Evolutionary conservation across 2,113 vertebrate species (phyloP).

Genomic region (Rhabdornis inornatus): DNA sequence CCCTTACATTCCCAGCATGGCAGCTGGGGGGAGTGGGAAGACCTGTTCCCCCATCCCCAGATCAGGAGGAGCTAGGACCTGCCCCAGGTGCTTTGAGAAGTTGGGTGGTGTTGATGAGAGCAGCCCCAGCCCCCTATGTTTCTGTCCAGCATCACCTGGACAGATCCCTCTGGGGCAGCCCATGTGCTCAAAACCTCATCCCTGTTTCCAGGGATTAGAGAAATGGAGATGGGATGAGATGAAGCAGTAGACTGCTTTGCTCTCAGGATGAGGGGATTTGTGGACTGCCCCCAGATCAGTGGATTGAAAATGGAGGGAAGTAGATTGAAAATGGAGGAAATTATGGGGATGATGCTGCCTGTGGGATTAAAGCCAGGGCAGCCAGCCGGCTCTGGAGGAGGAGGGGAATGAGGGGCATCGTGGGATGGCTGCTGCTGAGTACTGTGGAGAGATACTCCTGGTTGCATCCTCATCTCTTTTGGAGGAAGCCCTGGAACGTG

Average conservation of each 20-base stretch:
- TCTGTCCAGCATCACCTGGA: neutral
- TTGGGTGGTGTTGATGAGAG: neutral
- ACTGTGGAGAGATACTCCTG: neutral
- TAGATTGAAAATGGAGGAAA: conserved; percentile 48
- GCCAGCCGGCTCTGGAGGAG: neutral
- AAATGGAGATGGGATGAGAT: conserved; percentile 5
- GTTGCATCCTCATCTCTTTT: neutral
- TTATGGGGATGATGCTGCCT: conserved; percentile 24
- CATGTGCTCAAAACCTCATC: rapidly evolving
- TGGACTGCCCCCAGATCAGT: conserved; percentile 11
- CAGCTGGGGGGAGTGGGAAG: neutral
- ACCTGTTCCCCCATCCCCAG: neutral
- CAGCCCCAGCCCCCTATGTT: neutral
- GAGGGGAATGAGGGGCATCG: neutral
- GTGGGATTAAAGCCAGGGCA: conserved; percentile 47
- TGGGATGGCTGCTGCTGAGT: neutral
- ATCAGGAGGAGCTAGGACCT: neutral
- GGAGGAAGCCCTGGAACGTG: neutral
- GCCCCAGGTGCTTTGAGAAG: neutral
- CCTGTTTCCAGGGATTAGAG: conserved; percentile 45
- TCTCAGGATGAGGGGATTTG: conserved; percentile 40
- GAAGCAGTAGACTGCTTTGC: conserved; percentile 36
- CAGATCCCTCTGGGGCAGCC: neutral
- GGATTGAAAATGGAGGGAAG: conserved; percentile 51
- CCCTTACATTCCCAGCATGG: neutral